Conservation (phyloP, 2,888 invertebrate genomes). For the Eupithecia subumbrata region DNA sequence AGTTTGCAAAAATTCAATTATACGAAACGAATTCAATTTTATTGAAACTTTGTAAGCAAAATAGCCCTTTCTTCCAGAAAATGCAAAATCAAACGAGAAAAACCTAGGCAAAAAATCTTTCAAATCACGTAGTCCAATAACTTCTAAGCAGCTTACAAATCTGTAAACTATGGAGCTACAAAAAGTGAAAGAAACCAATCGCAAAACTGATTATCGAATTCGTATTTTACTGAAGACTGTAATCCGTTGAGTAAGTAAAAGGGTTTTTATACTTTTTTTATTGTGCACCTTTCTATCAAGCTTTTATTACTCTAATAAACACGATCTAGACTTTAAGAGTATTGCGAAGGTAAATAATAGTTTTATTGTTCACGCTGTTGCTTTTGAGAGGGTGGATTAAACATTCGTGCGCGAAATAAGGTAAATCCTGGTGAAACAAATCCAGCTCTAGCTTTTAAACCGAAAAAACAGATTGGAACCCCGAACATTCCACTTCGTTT, state of each 20-base stretch:
- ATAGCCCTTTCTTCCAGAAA: not conserved
- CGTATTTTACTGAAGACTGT: conserved; percentile 28
- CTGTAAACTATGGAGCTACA: conserved; percentile 9
- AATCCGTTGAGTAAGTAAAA: conserved; percentile 36
- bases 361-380: conserved; percentile 11
- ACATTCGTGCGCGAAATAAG: not conserved
- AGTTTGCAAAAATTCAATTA: not conserved
- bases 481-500: too few species aligned
- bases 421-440: not conserved
- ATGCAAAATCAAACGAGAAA: conserved; percentile 9
- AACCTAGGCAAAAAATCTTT: conserved; percentile 14
- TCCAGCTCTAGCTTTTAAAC: not conserved
- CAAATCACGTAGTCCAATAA: conserved; percentile 12
- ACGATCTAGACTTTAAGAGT: conserved; percentile 39
- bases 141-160: conserved; percentile 32
- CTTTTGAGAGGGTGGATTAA: not conserved
- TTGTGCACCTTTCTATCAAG: conserved; percentile 42
- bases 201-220: conserved; percentile 32
- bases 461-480: too few species aligned
- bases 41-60: not conserved
- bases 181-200: conserved; percentile 22
- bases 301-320: conserved; percentile 42
- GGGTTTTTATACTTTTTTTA: conserved; percentile 43
- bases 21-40: not conserved
- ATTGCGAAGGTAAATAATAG: conserved; percentile 19